Evolutionary conservation across 2,797 vertebrate species (phyloP).

Genomic region (Xenops minutus): DNA sequence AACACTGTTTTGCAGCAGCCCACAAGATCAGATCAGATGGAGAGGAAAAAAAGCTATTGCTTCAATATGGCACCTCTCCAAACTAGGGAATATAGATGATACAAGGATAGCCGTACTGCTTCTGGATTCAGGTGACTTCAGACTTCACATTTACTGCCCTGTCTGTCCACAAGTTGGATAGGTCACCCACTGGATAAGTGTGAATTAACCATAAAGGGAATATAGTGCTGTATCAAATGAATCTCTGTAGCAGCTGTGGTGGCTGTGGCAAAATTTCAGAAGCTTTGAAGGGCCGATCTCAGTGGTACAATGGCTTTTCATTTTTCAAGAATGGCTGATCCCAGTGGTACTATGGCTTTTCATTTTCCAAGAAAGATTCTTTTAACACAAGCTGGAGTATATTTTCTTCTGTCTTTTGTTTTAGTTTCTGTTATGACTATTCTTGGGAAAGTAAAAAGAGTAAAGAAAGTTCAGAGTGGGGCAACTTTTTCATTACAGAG

Average conservation of each 20-base stretch:
- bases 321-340: background rate
- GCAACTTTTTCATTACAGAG: constrained; percentile 38
- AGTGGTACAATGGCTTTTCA: background rate
- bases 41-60: background rate
- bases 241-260: constrained; percentile 31
- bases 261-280: constrained; percentile 1
- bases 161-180: background rate
- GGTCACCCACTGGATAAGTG: background rate
- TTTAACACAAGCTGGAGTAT: background rate
- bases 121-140: background rate
- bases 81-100: background rate
- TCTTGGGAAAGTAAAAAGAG: background rate
- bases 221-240: background rate
- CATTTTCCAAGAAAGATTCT: constrained; percentile 18
- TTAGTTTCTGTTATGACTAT: constrained; percentile 12
- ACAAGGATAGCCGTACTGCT: background rate
- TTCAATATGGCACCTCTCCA: background rate
- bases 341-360: background rate
- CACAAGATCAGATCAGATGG: background rate
- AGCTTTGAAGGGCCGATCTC: background rate
- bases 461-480: constrained; percentile 16
- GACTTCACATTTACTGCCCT: background rate
- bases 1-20: background rate
- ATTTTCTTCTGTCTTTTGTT: constrained; percentile 33
- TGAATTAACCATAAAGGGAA: constrained; percentile 23